Evolutionary conservation across 2,888 invertebrate genomes (phyloP).

Genomic region (Rhagonycha fulva): DNA sequence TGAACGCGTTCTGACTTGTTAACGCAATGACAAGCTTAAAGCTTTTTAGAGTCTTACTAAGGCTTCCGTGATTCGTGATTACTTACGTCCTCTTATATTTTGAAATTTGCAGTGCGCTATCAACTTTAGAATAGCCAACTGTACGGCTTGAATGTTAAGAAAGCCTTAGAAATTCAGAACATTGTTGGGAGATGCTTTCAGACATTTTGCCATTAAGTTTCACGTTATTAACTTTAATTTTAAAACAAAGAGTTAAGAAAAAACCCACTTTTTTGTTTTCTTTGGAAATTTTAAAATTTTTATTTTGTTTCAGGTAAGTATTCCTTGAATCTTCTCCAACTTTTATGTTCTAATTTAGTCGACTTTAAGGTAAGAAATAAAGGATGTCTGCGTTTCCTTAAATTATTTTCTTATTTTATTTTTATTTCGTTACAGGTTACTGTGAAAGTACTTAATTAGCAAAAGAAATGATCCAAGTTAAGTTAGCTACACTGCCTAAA

Average conservation of each 20-base stretch:
- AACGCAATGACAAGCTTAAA: conserved; percentile 32
- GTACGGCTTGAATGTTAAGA: conserved; percentile 18
- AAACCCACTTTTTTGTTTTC: background rate
- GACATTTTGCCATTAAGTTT: background rate
- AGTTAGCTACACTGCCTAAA: background rate
- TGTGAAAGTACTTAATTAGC: background rate
- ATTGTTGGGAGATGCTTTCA: background rate
- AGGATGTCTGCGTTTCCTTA: no score
- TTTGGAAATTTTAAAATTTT: background rate
- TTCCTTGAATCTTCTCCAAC: background rate
- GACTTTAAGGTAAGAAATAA: no score
- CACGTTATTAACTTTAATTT: background rate
- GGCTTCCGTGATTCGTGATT: conserved; percentile 28
- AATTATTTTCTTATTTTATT: no score
- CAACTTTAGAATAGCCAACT: conserved; percentile 16
- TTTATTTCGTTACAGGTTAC: background rate
- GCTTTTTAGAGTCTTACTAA: conserved; percentile 29
- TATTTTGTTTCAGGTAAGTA: background rate
- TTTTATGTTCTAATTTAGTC: background rate
- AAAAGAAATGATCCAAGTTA: background rate
- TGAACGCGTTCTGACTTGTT: conserved; percentile 36
- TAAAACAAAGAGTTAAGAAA: background rate
- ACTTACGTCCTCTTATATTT: conserved; percentile 23
- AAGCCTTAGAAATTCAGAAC: background rate
- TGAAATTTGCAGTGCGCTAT: conserved; percentile 19